Evolutionary conservation across 2,113 vertebrate species (phyloP), one percentile per base, ranked within the genome.

Genomic region (Antennarius striatus): DNA sequence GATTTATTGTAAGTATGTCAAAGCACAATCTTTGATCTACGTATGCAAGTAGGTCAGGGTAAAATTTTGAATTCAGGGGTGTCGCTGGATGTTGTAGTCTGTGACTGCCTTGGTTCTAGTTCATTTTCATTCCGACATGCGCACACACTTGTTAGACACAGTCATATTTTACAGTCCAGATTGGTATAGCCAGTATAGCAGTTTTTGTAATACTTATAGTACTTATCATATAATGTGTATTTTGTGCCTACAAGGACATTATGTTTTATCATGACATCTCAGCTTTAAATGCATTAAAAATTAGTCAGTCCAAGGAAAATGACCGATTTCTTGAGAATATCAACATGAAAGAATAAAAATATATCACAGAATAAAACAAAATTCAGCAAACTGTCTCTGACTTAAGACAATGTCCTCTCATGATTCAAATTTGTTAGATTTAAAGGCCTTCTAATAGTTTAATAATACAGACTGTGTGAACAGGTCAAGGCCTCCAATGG

Each of bases 241-340:
- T 42, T 45, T 28, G 28, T 47, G 28, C 0, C 51, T 40, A 39
- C 11, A 60, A 39, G 5, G 45, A 17, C 15, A 53, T 46, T 10
- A 63, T 11, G 45, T 28, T 7, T 12, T 40, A 22, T 29, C 32
- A 17, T 1, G 3, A 1, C 5, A 0, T 28, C 8, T 48, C 52
- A 28, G 12, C 16, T 66, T 6, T 9, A 55, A 42, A 62, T 16
- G 74, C 42, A 54, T 40, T 1, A 50, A 48, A 68, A 28, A 51
- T 16, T 6, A 39, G 55, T 75, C 48, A 69, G 49, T 29, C n/a
- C 0, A 29, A 78, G 42, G n/a, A 75, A 48, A 12, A 66, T 66
- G 63, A 32, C 59, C 73, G 68, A 52, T 64, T 63, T 68, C 68
- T 54, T 81, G 71, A 61, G 57, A 68, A 69, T 56, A 57, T 22